A percentile compares a stretch with the other conserved stretches of the same genome.
Conservation (phyloP, 2,797 vertebrate genomes). For the Eptatretus atami region DNA sequence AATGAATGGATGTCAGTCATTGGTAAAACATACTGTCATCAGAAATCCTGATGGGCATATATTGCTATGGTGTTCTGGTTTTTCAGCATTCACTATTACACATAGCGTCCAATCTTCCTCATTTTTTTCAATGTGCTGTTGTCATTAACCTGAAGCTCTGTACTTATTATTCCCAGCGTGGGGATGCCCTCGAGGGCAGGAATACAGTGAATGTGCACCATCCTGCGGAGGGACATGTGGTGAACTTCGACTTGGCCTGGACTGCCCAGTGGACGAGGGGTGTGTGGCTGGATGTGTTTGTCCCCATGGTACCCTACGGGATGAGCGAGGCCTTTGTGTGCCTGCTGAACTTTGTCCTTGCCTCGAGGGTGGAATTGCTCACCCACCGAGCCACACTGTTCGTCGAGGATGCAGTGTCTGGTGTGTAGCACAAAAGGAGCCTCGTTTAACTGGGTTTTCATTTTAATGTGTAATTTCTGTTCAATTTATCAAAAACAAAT, state of each 20-base stretch:
- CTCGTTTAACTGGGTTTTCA: too few species aligned
- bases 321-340: constrained; percentile 30
- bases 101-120: too few species aligned
- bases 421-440: constrained; percentile 15
- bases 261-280: constrained; percentile 13
- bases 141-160: too few species aligned
- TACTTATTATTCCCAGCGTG: constrained; percentile 14
- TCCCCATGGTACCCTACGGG: constrained; percentile 24
- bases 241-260: constrained; percentile 13
- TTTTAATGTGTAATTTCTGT: too few species aligned
- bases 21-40: too few species aligned
- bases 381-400: constrained; percentile 17
- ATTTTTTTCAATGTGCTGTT: too few species aligned
- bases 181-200: constrained; percentile 29
- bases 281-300: constrained; percentile 54
- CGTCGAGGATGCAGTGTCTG: constrained; percentile 31
- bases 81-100: too few species aligned
- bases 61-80: too few species aligned
- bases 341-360: constrained; percentile 27
- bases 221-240: constrained; percentile 25
- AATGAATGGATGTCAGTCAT: too few species aligned
- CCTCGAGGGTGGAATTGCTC: constrained; percentile 13
- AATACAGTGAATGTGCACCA: constrained; percentile 30
- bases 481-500: too few species aligned
- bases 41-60: too few species aligned